Base-by-base conservation (phyloP, 2,888 invertebrate species). In the Athetis lepigone region DNA sequence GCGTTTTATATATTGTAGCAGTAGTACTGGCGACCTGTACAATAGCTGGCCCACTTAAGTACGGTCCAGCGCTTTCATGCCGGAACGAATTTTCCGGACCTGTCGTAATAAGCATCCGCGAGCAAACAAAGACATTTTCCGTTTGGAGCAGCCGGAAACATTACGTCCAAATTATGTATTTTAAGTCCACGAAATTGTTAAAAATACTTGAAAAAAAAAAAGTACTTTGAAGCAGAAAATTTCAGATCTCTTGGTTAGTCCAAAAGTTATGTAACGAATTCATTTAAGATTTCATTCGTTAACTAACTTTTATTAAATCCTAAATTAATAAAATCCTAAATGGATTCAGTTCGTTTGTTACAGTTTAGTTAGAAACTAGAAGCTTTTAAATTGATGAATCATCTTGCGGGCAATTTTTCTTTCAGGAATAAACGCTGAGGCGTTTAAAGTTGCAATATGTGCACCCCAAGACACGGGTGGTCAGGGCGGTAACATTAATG, bases 51-150 rank as follows among this genome's bases (percentile, higher is more conserved):
- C 86, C 87, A 88, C 89, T 90, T 91, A 92, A 92, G 90, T 92
- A 88, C 90, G 90, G 92, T 91, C 91, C 88, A 85, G 83, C 87
- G 87, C 89, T 89, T 90, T 89, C 86, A 88, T 85, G 81, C 85
- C 86, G 86, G 84, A 88, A 86, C 87, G 87, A 91, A 90, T 90
- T 90, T 90, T 84, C 90, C 89, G 85, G 88, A 89, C 85, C 87
- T 88, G 85, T 82, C 87, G 89, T 91, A 91, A 90, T 92, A 92
- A 92, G 90, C 90, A 89, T 89, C 90, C 90, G 87, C 82, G 86
- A 77, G 81, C 90, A 91, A 90, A 94, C 93, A 93, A 92, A 91
- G 90, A 90, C 88, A 87, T 90, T 89, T 90, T 88, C 90, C 89
- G 87, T 89, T 88, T 73, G 77, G 80, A 83, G 74, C 84, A 84